Conservation (phyloP, 2,888 invertebrate species). For the Drosophila subsilvestris region DNA sequence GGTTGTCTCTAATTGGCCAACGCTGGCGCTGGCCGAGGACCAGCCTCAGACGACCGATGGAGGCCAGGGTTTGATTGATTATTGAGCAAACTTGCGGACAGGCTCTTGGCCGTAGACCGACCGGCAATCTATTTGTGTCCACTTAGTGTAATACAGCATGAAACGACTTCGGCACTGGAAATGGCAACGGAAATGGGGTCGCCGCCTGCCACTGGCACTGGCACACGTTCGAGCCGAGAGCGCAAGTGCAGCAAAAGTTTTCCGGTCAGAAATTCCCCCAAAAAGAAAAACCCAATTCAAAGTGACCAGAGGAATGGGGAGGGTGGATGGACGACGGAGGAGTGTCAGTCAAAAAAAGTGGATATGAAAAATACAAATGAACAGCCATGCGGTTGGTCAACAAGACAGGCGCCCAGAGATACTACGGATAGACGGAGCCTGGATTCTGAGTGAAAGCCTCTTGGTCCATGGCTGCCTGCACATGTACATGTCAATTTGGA, state of each 20-base stretch:
- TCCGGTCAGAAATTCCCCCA: constrained; percentile 56
- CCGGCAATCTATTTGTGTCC: constrained; percentile 82
- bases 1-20: constrained; percentile 57
- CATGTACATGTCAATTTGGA: constrained; percentile 70
- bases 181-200: constrained; percentile 13
- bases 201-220: neutral
- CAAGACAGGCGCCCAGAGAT: constrained; percentile 57
- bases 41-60: neutral
- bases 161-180: constrained; percentile 29
- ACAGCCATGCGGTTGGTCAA: constrained; percentile 77
- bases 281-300: constrained; percentile 75
- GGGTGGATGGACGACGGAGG: no score
- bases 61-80: constrained; percentile 83
- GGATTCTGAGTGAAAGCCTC: constrained; percentile 49
- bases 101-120: constrained; percentile 70
- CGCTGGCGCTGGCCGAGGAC: constrained; percentile 22
- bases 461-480: constrained; percentile 49
- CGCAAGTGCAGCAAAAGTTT: constrained; percentile 49
- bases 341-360: constrained; percentile 52
- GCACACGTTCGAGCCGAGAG: constrained; percentile 30
- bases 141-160: constrained; percentile 79
- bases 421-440: constrained; percentile 12
- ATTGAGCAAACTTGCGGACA: constrained; percentile 84
- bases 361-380: constrained; percentile 76
- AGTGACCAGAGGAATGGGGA: constrained; percentile 70